These are phyloP conservation scores for Anabas testudineus DNA, from an alignment of 2,797 vertebrate species.

Conservation along the genomic window DNA sequence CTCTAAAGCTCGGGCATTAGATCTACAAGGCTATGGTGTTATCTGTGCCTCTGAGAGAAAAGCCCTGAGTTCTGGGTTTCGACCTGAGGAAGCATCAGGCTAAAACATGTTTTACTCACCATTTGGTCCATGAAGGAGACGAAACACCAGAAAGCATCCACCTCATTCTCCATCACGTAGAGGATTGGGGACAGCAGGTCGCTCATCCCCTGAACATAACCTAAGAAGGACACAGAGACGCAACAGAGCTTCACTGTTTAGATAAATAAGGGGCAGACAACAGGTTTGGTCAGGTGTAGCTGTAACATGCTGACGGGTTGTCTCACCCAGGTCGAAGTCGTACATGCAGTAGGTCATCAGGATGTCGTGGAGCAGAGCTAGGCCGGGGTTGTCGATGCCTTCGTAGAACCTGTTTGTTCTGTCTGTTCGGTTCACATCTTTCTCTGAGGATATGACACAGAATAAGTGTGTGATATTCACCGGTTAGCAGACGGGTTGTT, in stretches of 20 bases:
- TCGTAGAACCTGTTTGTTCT: slow-evolving; percentile 96
- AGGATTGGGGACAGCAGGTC: slow-evolving; percentile 95
- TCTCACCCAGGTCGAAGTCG: slow-evolving; percentile 96
- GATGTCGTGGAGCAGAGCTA: slow-evolving; percentile 96
- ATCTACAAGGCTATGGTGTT: too few species aligned
- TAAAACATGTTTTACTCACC: slow-evolving; percentile 79
- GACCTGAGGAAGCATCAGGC: too few species aligned
- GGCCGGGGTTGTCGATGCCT: slow-evolving; percentile 93
- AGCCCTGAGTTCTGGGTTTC: too few species aligned
- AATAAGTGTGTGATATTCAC: background rate
- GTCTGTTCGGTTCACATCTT: slow-evolving; percentile 97
- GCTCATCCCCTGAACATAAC: slow-evolving; percentile 98
- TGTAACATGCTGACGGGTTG: too few species aligned
- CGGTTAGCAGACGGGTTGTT: too few species aligned
- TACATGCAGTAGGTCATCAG: slow-evolving; percentile 99
- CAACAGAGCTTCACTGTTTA: too few species aligned
- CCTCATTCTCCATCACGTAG: slow-evolving; percentile 97
- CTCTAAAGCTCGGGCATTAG: too few species aligned
- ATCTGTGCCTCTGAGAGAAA: too few species aligned
- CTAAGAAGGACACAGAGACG: slow-evolving; percentile 68
- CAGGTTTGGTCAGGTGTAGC: too few species aligned
- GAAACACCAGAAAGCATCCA: slow-evolving; percentile 98
- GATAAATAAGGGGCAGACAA: too few species aligned
- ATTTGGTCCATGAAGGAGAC: slow-evolving; percentile 96
- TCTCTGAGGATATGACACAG: slow-evolving; percentile 83